Evolutionary conservation across 35 echinoderm and acorn worm species (phyloP).

Genomic region (Chiridota heheva): DNA sequence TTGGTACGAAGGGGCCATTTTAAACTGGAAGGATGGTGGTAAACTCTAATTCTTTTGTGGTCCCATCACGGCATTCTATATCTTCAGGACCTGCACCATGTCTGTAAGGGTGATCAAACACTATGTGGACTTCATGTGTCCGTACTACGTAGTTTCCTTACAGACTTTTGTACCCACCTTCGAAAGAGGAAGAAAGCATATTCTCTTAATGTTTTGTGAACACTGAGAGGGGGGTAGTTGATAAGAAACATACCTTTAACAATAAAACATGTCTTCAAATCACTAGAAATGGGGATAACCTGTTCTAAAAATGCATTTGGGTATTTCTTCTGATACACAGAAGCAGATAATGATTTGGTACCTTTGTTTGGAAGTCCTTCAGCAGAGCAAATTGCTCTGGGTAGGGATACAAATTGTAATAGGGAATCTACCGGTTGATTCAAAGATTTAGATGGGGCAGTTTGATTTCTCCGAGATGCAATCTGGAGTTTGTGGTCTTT

Average conservation of each 20-base stretch:
- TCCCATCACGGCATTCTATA: slow-evolving; percentile 26
- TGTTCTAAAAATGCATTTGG: slow-evolving; percentile 22
- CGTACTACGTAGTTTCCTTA: slow-evolving; percentile 1
- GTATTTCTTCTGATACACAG: slow-evolving; percentile 13
- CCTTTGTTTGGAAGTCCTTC: slow-evolving; percentile 40
- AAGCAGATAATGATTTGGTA: not conserved
- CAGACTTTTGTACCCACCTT: not conserved
- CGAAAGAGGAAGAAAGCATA: not conserved
- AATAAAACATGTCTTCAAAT: not conserved
- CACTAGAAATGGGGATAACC: not conserved
- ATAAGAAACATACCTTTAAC: slow-evolving; percentile 43
- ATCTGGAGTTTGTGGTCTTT: slow-evolving; percentile 29
- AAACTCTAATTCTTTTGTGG: not conserved
- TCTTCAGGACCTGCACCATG: slow-evolving; percentile 47
- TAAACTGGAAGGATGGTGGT: not conserved
- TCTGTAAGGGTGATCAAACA: slow-evolving; percentile 57
- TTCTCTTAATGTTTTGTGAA: slow-evolving; percentile 36
- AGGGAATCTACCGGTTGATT: slow-evolving; percentile 9
- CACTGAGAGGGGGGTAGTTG: not conserved
- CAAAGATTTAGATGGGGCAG: not conserved
- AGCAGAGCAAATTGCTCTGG: slow-evolving; percentile 22
- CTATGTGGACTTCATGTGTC: slow-evolving; percentile 31
- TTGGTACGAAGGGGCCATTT: not conserved
- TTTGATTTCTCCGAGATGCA: slow-evolving; percentile 31
- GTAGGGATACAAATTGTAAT: slow-evolving; percentile 28